Base-by-base conservation (phyloP, 2,888 invertebrate genomes). In the Salpingus planirostris region DNA sequence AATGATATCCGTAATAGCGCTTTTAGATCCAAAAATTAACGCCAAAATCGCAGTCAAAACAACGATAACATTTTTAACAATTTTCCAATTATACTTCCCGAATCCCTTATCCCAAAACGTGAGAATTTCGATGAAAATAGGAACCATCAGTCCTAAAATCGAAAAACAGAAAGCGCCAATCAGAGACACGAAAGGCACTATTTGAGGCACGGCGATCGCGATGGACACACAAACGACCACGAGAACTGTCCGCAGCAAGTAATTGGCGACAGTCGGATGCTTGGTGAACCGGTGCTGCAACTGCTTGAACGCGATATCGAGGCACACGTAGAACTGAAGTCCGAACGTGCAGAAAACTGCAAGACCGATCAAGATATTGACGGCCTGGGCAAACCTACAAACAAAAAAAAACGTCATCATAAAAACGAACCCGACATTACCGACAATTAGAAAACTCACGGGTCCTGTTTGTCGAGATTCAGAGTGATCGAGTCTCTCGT, bases 271-370 rank as follows among this genome's bases (percentile, higher is more conserved):
- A 11, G 70, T 62, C 4, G 79, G 78, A 27, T 75, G 73, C 54
- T 80, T 80, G 2, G 43, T 32, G 46, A 46, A 57, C 43, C 70
- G 74, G 1, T 84, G 78, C 57, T 88, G 83, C 29, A 95, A 69
- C 29, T 71, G 71, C 51, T 82, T 85, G 90, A 92, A 93, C 41
- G 81, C 80, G 46, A 97, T 91, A 55, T 89, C 88, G 33, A 95
- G 73, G 60, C 95, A 93, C 10, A 98, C 96, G 67, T 86, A 97
- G 67, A 96, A 93, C 67, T 97, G 96, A 10, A 98, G 76, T 3
- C 91, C 92, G 60, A 93, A 97, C 0, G 95, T 91, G 63, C 92
- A 85, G 65, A 86, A 92, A 1, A 98, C 90, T 5, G 93, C 90
- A 25, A 91, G 59, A 2, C 81, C 87, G 55, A 96, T 91, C 37